A percentile compares a stretch with the other conserved stretches of the same genome.
phyloP scores from a whole-genome alignment of 35 echinoderm and acorn worm genomes.

The Eucidaris tribuloides region DNA sequence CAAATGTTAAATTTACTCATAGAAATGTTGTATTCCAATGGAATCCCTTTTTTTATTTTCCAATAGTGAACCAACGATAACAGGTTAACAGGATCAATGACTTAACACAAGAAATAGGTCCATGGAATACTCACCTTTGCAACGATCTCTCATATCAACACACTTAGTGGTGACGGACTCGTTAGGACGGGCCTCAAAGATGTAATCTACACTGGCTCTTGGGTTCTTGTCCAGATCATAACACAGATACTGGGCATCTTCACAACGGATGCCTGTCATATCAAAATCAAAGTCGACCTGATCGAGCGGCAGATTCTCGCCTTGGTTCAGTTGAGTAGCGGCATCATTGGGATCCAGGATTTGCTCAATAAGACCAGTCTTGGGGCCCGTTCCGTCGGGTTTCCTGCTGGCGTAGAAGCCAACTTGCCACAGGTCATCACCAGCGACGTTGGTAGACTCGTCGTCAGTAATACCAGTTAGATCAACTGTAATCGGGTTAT shows the following conservation, averaged over 20 bases:
- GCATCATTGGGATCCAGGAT: constrained; percentile 37
- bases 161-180: constrained; percentile 64
- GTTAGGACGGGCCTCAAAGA: constrained; percentile 62
- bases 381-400: constrained; percentile 35
- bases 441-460: constrained; percentile 40
- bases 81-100: too few species aligned
- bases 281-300: constrained; percentile 49
- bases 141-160: constrained; percentile 66
- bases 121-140: constrained; percentile 90
- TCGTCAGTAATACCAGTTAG: constrained; percentile 35
- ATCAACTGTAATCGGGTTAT: background rate
- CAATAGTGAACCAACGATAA: too few species aligned
- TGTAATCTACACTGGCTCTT: constrained; percentile 51
- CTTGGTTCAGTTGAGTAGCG: constrained; percentile 25
- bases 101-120: too few species aligned
- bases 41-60: too few species aligned
- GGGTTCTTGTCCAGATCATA: constrained; percentile 72
- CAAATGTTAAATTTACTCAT: too few species aligned
- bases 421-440: constrained; percentile 65
- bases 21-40: too few species aligned
- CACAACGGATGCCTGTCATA: constrained; percentile 53
- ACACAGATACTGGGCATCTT: constrained; percentile 70
- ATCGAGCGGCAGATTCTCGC: constrained; percentile 37
- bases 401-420: constrained; percentile 53
- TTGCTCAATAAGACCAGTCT: constrained; percentile 43